These are phyloP conservation scores for Brachionus koreanus DNA, from an alignment of 1,140 invertebrate species.

Conservation along the genomic window DNA sequence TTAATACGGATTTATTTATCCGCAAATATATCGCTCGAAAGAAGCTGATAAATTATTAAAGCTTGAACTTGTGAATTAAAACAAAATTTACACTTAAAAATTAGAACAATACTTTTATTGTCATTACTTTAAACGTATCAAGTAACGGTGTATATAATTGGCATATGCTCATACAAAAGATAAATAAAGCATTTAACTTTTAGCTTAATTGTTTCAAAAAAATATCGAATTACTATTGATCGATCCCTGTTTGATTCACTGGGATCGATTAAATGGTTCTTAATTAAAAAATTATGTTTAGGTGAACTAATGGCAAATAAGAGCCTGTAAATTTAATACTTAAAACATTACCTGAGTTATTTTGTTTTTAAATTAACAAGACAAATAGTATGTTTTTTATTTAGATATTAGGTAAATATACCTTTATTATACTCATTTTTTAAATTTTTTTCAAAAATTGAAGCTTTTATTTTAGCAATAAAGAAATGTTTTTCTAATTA, in stretches of 20 bases:
- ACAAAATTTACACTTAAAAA: background rate
- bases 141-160: background rate
- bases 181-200: background rate
- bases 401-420: background rate
- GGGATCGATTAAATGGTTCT: background rate
- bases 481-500: background rate
- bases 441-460: background rate
- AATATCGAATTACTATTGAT: conserved; percentile 16
- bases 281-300: background rate
- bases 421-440: background rate
- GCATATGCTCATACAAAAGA: background rate
- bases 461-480: background rate
- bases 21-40: background rate
- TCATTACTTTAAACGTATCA: background rate
- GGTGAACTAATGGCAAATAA: background rate
- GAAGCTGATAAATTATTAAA: background rate
- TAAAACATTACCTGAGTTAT: background rate
- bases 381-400: background rate
- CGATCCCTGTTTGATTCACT: background rate
- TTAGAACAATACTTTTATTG: background rate
- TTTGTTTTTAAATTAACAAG: background rate
- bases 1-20: background rate
- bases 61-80: background rate
- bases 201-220: background rate
- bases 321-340: background rate